Conservation (phyloP, 2,888 invertebrate genomes). For the Venusia cambrica region DNA sequence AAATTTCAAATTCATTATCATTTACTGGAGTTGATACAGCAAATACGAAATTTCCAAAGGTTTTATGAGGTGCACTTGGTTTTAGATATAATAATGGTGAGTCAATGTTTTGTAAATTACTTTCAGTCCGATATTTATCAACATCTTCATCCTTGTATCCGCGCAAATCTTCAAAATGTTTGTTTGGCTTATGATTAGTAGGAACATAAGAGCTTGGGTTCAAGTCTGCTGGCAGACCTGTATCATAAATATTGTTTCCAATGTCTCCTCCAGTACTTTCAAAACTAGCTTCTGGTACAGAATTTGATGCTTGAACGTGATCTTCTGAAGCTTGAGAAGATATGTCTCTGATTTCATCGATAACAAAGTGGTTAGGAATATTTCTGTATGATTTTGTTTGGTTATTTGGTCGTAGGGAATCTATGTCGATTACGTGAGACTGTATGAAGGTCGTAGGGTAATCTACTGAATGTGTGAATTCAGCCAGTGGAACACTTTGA, state of each 20-base stretch:
- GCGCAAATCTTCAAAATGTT: constrained; percentile 62
- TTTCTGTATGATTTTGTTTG: constrained; percentile 65
- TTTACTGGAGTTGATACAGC: constrained; percentile 50
- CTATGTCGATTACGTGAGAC: constrained; percentile 84
- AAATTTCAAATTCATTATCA: constrained; percentile 65
- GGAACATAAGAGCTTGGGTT: constrained; percentile 42
- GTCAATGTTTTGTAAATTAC: constrained; percentile 76
- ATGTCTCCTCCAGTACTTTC: constrained; percentile 63
- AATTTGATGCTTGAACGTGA: constrained; percentile 64
- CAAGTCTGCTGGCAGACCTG: constrained; percentile 48
- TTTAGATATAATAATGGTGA: constrained; percentile 80
- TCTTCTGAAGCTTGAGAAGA: constrained; percentile 77
- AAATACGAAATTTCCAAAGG: constrained; percentile 64
- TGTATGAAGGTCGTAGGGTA: constrained; percentile 87
- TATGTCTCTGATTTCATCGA: constrained; percentile 70
- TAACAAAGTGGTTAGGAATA: constrained; percentile 59
- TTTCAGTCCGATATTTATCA: constrained; percentile 69
- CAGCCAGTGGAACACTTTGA: constrained; percentile 84
- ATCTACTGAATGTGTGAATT: constrained; percentile 86
- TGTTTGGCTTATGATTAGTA: constrained; percentile 49
- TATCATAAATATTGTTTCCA: constrained; percentile 61
- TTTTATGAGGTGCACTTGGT: constrained; percentile 78
- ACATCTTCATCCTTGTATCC: constrained; percentile 66
- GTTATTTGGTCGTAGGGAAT: constrained; percentile 51
- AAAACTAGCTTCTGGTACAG: constrained; percentile 64